Conservation (phyloP, 1,140 invertebrate species). For the Sitobion miscanthi region DNA sequence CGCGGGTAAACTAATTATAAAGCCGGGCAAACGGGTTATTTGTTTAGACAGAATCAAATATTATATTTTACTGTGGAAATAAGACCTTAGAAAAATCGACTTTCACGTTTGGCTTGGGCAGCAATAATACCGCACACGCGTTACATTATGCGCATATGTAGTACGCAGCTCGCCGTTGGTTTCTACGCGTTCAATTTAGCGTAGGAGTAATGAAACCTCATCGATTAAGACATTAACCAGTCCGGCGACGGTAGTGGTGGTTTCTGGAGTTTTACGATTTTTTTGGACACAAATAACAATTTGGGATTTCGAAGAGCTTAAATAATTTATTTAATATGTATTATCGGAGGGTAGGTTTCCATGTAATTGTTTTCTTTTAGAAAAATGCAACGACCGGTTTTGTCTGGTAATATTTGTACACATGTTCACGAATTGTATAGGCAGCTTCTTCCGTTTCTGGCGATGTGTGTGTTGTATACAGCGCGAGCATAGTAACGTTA, state of each 20-base stretch:
- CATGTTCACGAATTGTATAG: not conserved
- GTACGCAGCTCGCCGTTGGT: not conserved
- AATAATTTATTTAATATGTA: not conserved
- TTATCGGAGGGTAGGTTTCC: not conserved
- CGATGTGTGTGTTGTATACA: not conserved
- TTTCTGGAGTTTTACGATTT: not conserved
- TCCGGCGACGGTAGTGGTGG: not conserved
- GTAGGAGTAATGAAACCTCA: too few relatives aligned
- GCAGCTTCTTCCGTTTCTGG: not conserved
- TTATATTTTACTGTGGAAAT: not conserved
- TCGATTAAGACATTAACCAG: not conserved
- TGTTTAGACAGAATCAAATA: not conserved
- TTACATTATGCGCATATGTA: too few relatives aligned
- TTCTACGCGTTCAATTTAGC: not conserved
- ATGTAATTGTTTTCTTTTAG: not conserved
- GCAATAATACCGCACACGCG: not conserved
- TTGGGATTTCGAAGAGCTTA: not conserved
- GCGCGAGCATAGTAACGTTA: not conserved
- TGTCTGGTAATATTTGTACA: not conserved
- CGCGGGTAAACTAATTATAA: not conserved
- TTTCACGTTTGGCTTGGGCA: not conserved
- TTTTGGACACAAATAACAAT: not conserved
- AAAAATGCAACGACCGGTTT: not conserved
- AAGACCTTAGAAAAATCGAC: not conserved
- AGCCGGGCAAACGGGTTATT: not conserved